These are phyloP conservation scores for Sepiola atlantica DNA, from an alignment of 2,888 invertebrate species.

Conservation along the genomic window DNA sequence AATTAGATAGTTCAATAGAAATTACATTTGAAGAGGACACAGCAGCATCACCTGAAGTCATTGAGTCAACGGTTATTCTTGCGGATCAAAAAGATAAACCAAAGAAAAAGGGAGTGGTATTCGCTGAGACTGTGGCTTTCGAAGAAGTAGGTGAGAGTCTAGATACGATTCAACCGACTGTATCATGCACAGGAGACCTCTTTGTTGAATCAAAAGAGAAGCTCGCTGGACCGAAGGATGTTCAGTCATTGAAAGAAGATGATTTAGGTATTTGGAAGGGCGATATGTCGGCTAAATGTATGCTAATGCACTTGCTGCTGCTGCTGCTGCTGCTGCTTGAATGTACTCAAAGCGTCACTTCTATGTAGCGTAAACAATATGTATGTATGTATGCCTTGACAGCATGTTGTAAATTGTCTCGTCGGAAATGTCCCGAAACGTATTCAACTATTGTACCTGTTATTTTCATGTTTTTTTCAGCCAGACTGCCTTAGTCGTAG, in stretches of 20 bases:
- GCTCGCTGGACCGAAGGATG: constrained; percentile 41
- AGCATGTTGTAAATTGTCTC: constrained; percentile 39
- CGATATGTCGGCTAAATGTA: constrained; percentile 23
- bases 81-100: not conserved
- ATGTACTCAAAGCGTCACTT: constrained; percentile 6
- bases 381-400: constrained; percentile 39
- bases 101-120: not conserved
- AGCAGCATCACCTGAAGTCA: constrained; percentile 39
- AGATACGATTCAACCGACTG: constrained; percentile 25
- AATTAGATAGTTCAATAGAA: constrained; percentile 38
- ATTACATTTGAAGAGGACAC: constrained; percentile 35
- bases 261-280: constrained; percentile 36
- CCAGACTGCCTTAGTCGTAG: not conserved
- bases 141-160: not conserved
- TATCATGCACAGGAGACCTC: not conserved
- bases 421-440: not conserved
- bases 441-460: constrained; percentile 34
- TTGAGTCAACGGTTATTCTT: not conserved
- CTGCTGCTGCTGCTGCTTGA: constrained; percentile 42
- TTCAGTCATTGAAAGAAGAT: constrained; percentile 42
- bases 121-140: not conserved
- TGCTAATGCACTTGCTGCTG: constrained; percentile 44
- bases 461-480: constrained; percentile 41
- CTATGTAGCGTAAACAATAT: constrained; percentile 32
- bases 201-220: constrained; percentile 38